Percentiles rank a stretch among this genome's conserved stretches.
Conservation (phyloP, 92 coral and sea anemone species). For the Galaxea fascicularis region DNA sequence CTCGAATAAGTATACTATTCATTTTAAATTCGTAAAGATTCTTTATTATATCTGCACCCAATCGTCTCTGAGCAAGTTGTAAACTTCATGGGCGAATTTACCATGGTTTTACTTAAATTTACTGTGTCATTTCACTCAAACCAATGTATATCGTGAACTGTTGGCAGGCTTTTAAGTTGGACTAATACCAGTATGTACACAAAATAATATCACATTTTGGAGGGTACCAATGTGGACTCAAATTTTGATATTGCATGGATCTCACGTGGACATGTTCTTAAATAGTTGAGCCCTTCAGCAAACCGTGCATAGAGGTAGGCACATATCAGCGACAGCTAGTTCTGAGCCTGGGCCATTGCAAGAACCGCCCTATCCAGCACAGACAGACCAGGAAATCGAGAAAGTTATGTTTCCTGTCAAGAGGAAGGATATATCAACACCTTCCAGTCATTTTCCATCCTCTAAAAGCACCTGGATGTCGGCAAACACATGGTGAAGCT, state of each 20-base stretch:
- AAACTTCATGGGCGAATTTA: conserved; percentile 24
- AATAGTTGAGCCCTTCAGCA: no score
- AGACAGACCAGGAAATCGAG: no score
- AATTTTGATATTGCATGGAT: conserved; percentile 33
- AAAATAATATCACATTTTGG: conserved; percentile 27
- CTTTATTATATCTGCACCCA: conserved; percentile 1
- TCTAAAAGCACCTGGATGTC: no score
- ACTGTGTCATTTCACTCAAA: conserved; percentile 8
- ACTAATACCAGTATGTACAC: conserved; percentile 24
- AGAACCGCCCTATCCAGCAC: no score
- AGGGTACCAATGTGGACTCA: conserved; percentile 27
- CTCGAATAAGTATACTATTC: no score
- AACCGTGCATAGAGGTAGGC: no score
- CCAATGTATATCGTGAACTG: conserved; percentile 24
- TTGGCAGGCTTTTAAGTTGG: conserved; percentile 32
- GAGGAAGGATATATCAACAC: no score
- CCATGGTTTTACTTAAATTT: background rate
- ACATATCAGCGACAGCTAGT: no score
- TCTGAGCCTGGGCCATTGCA: no score
- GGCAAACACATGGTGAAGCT: no score
- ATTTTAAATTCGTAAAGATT: conserved; percentile 1
- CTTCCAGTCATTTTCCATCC: no score
- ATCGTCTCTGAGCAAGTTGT: conserved; percentile 19
- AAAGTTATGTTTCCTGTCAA: no score
- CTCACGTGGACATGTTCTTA: conserved; percentile 20